Base-by-base conservation (phyloP, 2,888 invertebrate genomes). In the Luperina testacea region DNA sequence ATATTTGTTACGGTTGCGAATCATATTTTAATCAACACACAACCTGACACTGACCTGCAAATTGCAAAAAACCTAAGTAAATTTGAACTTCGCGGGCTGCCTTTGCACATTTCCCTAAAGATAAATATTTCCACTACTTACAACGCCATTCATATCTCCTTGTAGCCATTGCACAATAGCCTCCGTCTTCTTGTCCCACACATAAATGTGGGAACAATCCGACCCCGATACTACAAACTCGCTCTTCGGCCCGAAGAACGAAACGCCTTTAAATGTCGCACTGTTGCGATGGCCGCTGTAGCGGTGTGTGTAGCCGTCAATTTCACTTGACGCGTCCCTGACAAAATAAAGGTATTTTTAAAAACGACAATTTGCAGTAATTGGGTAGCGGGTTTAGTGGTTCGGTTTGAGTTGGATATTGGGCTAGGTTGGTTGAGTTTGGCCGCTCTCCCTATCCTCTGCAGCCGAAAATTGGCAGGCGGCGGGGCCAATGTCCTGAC, bases 151-250 rank as follows among this genome's bases (percentile, higher is more conserved):
- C 86, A 97, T 97, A 94, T 99, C 99, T 0, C 98, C 99, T 83
- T 97, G 97, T 97, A 98, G 97, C 97, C 98, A 99, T 92, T 99
- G 98, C n/a, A 99, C 98, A 83, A 99, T 98, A 0, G 98, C 97
- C 94, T 99, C 99, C 0, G 98, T 97, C 74, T 98, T 97, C 94
- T 98, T 98, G 90, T 99, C 99, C 99, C 99, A 99, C 76, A 99
- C 97, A 92, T 98, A 98, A 93, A 95, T 97, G 92, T 99, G 97
- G 13, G 99, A 98, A 95, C 99, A 99, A 94, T 99, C 99, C 4
- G 99, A 99, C 1, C 99, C 99, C 67, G 99, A 99, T 17, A 99
- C 98, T 4, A 99, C 97, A 93, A 98, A 99, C 94, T 99, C 98
- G 87, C 99, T 99, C 88, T 97, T 97, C 0, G 99, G 98, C 0